A percentile compares a stretch with the other conserved stretches of the same genome.
Evolutionary conservation across 2,113 vertebrate species (phyloP).

Genomic region (Pterocles gutturalis): DNA sequence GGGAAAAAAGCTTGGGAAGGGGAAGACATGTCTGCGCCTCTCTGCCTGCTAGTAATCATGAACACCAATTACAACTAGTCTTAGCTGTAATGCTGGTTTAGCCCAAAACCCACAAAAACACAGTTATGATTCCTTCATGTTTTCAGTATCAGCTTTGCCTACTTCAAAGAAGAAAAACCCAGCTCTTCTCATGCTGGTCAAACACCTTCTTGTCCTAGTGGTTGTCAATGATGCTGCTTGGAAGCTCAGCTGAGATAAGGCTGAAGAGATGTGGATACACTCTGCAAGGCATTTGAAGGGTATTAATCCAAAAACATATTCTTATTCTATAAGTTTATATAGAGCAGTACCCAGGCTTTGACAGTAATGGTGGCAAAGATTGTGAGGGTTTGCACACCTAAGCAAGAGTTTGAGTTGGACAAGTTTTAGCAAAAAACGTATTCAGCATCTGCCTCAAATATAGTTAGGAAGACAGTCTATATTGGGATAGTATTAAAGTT

Average conservation of each 20-base stretch:
- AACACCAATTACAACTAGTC: neutral
- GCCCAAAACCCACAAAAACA: neutral
- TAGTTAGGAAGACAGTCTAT: neutral
- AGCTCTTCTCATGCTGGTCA: neutral
- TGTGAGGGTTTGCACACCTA: neutral
- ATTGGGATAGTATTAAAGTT: neutral
- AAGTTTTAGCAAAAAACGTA: neutral
- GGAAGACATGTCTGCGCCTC: neutral
- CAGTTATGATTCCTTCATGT: neutral
- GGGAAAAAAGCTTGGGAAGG: neutral
- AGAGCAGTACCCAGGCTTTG: neutral
- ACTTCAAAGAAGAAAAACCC: neutral
- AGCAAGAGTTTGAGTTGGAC: neutral
- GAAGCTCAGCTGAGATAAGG: neutral
- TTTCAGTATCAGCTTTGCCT: neutral
- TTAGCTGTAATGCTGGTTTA: neutral
- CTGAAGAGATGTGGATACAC: neutral
- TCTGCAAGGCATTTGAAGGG: neutral
- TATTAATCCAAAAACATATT: neutral
- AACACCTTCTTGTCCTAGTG: neutral
- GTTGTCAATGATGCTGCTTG: fast-evolving
- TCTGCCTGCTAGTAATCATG: neutral
- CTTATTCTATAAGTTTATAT: neutral
- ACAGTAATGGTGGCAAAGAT: fast-evolving
- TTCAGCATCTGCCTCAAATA: neutral